Evolutionary conservation across 2,888 invertebrate genomes (phyloP), one percentile per base, ranked within the genome.

Genomic region (Ectropis crepuscularia): DNA sequence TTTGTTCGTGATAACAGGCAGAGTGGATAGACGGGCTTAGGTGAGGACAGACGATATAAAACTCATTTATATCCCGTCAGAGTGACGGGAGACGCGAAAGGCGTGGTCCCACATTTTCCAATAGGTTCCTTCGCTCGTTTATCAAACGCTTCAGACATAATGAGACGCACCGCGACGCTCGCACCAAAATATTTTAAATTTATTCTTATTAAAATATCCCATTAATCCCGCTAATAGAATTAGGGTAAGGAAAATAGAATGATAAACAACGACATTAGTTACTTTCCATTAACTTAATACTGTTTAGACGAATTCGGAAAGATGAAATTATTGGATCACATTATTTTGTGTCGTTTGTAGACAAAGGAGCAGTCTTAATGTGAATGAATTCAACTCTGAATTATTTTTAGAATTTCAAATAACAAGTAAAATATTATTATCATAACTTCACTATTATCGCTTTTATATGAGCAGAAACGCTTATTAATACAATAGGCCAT

Each of bases 1-100:
- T 77, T 77, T 79, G 80, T 85, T 87, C 82, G 82, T 85, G 86
- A 85, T 87, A 85, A 82, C 85, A 83, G 85, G 87, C 83, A 79
- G 75, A 80, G 80, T 74, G 82, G 86, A 85, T 82, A 86, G 86
- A 87, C 85, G 85, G 85, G 86, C 85, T 87, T 85, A 89, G 88
- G 90, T 89, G 89, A 80, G 85, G 87, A 89, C 87, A 88, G 89
- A 90, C 88, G 86, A 88, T 90, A 88, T 89, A 89, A 89, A 90
- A 86, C 86, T 87, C 89, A 91, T 92, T 91, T 91, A 91, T 90
- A 88, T 86, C 85, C 87, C 83, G 89, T 89, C 90, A 88, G 79
- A 76, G 80, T 86, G 89, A 88, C 88, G 64, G 55, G 36, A 58
- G 60, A 65, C 60, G 85, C 82, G 84, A 81, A 83, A 84, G 85